Percentiles rank a stretch among this genome's conserved stretches.
Conservation (phyloP, 2,888 invertebrate species). For the Oscheius sp. region DNA sequence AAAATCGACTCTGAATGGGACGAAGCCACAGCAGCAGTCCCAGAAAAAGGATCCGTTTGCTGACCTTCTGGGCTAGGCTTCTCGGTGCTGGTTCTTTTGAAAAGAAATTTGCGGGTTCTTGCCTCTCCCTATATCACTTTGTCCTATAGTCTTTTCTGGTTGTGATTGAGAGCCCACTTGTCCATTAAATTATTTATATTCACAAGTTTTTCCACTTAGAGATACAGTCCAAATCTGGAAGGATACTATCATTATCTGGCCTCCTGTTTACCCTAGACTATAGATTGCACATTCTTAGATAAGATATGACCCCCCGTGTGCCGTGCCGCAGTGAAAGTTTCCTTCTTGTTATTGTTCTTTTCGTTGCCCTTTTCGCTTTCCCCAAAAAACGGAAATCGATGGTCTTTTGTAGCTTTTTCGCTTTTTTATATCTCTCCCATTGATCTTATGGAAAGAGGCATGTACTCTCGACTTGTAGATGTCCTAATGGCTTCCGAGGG, state of each 20-base stretch:
- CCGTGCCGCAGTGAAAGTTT: not conserved
- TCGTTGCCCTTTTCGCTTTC: not conserved
- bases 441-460: too few relatives aligned
- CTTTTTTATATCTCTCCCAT: too few relatives aligned
- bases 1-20: constrained; percentile 37
- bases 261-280: constrained; percentile 13
- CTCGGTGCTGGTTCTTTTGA: constrained; percentile 2
- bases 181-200: constrained; percentile 13
- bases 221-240: too few relatives aligned
- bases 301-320: constrained; percentile 22
- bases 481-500: constrained; percentile 27
- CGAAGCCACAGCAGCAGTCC: not conserved
- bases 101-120: not conserved
- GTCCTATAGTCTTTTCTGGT: constrained; percentile 12
- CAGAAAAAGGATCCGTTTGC: constrained; percentile 38
- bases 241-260: not conserved
- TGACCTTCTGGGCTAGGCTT: constrained; percentile 35
- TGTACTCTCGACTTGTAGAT: constrained; percentile 9
- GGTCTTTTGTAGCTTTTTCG: too few relatives aligned
- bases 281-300: constrained; percentile 29
- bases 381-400: too few relatives aligned
- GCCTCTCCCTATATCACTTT: constrained; percentile 1
- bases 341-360: not conserved
- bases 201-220: too few relatives aligned
- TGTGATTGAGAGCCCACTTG: not conserved